Evolutionary conservation across 2,888 invertebrate species (phyloP), one percentile per base, ranked within the genome.

Genomic region (Standfussiana lucernea): DNA sequence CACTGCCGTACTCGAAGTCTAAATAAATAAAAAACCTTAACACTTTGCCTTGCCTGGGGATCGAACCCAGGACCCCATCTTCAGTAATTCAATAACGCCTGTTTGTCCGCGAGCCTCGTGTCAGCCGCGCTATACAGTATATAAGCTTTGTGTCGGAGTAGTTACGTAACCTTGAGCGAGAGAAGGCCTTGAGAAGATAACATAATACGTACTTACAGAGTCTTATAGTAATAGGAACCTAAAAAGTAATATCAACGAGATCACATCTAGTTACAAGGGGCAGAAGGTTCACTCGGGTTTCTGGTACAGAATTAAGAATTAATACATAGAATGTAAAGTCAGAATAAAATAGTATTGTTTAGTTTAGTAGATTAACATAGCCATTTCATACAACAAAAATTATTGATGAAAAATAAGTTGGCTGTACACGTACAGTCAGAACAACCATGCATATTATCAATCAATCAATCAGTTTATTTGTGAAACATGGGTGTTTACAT

Each of bases 151-250:
- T 35, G 61, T 45, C 15, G 15, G 18, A 35, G 24, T 35, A 21
- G 64, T 47, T 10, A 18, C 66, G 53, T 40, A 5, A 47, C 62
- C 37, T 67, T 18, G 37, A 28, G 75, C 40, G 50, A 10, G 74
- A 28, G 28, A 18, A 3, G 32, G 42, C 37, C 77, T 75, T 11
- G 35, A 45, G 35, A 35, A 28, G 50, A 50, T 32, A 24, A 45
- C 42, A 18, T 56, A 67, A 77, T 77, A 64, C 83, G 24, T 64
- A 53, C 77, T 82, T 35, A 32, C 66, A 21, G 15, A 45, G 53
- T 77, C 62, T 78, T 50, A 64, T 32, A 77, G 50, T 45, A 66
- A 66, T 83, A 69, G 62, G 35, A 40, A 24, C 45, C 47, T 83
- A 47, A 65, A 56, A 77, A 68, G 83, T 78, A 42, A 83, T 64